A percentile compares a stretch with the other conserved stretches of the same genome.
These are phyloP conservation scores for Eupeodes latifasciatus DNA, from an alignment of 2,888 invertebrate species.

Conservation along the genomic window DNA sequence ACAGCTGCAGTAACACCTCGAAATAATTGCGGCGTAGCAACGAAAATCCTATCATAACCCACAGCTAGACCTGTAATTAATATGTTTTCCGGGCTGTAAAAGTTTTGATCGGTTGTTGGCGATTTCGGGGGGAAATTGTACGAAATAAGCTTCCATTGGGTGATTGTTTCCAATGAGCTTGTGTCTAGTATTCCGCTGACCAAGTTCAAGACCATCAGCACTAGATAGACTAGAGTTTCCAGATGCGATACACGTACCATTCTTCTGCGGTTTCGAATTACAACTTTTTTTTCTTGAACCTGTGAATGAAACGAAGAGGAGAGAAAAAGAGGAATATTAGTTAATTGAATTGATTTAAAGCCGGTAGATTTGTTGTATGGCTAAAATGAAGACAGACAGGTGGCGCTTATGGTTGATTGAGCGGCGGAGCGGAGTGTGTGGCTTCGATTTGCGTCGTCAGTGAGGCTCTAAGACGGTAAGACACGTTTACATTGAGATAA, in stretches of 20 bases:
- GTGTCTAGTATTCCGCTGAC: slow-evolving; percentile 59
- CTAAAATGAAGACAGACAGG: slow-evolving; percentile 4
- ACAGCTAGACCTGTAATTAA: slow-evolving; percentile 91
- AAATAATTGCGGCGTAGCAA: slow-evolving; percentile 90
- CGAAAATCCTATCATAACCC: slow-evolving; percentile 88
- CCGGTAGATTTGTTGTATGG: slow-evolving; percentile 25
- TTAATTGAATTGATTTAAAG: slow-evolving; percentile 49
- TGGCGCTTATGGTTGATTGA: background rate
- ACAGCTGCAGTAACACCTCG: slow-evolving; percentile 91
- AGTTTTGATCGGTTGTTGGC: slow-evolving; percentile 85
- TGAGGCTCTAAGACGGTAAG: background rate
- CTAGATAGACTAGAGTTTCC: slow-evolving; percentile 60
- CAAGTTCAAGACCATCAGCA: slow-evolving; percentile 74
- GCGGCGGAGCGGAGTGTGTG: background rate
- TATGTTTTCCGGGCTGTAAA: slow-evolving; percentile 88
- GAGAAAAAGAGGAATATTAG: slow-evolving; percentile 38
- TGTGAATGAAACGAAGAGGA: slow-evolving; percentile 27
- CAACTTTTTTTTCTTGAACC: slow-evolving; percentile 19
- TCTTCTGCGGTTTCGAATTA: slow-evolving; percentile 19
- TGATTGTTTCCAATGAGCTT: slow-evolving; percentile 86
- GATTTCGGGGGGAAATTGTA: slow-evolving; percentile 88
- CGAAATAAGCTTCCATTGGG: slow-evolving; percentile 89
- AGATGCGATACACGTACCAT: slow-evolving; percentile 41
- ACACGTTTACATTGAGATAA: slow-evolving; percentile 31
- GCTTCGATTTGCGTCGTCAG: no score